Percentiles rank a stretch among this genome's conserved stretches.
Conservation (phyloP, 2,888 invertebrate genomes). For the Caenorhabditis zanzibari region DNA sequence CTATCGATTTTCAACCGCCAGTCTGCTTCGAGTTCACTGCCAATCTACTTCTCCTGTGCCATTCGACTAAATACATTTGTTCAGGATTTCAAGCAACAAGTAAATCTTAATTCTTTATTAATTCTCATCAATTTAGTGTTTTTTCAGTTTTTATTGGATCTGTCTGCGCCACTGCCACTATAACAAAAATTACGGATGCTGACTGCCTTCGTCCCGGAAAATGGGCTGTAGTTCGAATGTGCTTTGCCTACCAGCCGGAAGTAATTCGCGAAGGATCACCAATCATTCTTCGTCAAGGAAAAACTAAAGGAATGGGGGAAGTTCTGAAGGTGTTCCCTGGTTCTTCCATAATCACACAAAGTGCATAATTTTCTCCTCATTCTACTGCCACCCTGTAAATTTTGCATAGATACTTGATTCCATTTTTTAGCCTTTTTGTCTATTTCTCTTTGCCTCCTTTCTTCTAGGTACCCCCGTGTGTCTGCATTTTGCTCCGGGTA, state of each 20-base stretch:
- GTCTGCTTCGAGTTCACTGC: conserved; percentile 87
- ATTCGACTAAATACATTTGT: conserved; percentile 78
- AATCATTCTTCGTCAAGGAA: conserved; percentile 91
- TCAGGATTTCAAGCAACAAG: conserved; percentile 88
- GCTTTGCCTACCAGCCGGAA: conserved; percentile 72
- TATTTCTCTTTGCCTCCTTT: conserved; percentile 4
- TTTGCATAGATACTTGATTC: conserved; percentile 26
- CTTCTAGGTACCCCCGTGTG: conserved; percentile 23
- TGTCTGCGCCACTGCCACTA: conserved; percentile 95
- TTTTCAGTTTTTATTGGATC: conserved; percentile 94
- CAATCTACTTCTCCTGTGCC: conserved; percentile 90
- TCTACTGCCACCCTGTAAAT: conserved; percentile 38
- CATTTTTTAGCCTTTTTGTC: conserved; percentile 1
- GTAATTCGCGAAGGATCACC: conserved; percentile 87
- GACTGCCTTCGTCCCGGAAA: conserved; percentile 88
- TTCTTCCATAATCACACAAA: conserved; percentile 16
- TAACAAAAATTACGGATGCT: conserved; percentile 85
- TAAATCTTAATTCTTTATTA: conserved; percentile 10
- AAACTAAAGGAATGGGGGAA: conserved; percentile 92
- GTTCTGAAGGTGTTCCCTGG: conserved; percentile 84
- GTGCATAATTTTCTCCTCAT: neutral
- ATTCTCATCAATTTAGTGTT: neutral
- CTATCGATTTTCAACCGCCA: conserved; percentile 85
- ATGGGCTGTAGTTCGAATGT: conserved; percentile 88
- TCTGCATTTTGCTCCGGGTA: conserved; percentile 38